These are phyloP conservation scores for Rattus rattus DNA, from an alignment of 2,113 vertebrate genomes.

Conservation along the genomic window DNA sequence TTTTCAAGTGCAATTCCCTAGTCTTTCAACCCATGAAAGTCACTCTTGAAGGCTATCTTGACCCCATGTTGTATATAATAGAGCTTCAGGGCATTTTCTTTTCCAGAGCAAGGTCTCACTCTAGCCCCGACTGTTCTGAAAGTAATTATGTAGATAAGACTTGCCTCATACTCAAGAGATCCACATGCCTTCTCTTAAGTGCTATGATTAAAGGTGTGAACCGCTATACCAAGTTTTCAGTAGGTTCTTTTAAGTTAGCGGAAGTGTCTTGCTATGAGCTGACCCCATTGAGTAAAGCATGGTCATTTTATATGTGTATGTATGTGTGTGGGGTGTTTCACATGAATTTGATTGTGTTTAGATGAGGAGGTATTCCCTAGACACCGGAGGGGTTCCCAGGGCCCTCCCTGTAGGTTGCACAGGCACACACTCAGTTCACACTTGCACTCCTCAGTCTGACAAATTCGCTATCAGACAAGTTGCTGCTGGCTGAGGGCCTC, in stretches of 20 bases:
- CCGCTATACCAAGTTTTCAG: not conserved
- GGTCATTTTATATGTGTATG: conserved; percentile 36
- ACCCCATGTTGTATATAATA: not conserved
- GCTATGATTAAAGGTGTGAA: not conserved
- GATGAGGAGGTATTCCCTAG: conserved; percentile 68
- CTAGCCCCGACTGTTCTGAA: not conserved
- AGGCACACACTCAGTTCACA: conserved; percentile 43
- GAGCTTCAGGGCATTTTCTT: not conserved
- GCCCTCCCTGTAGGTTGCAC: conserved; percentile 64
- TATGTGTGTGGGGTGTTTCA: too few species aligned
- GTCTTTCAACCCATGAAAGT: not conserved
- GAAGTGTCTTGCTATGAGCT: conserved; percentile 59
- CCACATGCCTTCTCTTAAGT: too few species aligned
- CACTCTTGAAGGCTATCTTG: not conserved
- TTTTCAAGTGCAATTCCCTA: not conserved
- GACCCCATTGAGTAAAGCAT: not conserved
- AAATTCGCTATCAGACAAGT: too few species aligned
- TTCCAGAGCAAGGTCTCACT: too few species aligned
- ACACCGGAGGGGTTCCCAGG: conserved; percentile 74
- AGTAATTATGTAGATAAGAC: not conserved
- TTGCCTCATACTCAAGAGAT: too few species aligned
- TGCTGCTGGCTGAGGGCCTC: too few species aligned
- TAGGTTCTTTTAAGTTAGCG: too few species aligned
- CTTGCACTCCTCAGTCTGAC: not conserved
- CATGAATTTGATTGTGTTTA: conserved; percentile 55